Percentiles rank a stretch among this genome's conserved stretches.
Evolutionary conservation across 2,113 vertebrate genomes (phyloP).

Genomic region (Crotalus viridis): DNA sequence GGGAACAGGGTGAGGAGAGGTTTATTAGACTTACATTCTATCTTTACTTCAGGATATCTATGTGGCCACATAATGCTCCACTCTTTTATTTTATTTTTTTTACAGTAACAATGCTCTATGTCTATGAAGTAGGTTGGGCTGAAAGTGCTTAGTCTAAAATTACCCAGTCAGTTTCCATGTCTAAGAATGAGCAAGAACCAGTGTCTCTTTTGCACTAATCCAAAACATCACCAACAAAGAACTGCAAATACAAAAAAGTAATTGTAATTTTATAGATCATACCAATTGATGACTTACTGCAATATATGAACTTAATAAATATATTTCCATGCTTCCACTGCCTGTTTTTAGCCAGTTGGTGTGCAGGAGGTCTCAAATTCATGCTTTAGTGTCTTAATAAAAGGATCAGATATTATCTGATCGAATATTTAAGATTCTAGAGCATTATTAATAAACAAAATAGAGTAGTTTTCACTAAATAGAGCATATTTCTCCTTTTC

Average conservation of each 20-base stretch:
- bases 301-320: neutral
- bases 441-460: neutral
- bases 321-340: neutral
- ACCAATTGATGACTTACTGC: neutral
- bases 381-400: neutral
- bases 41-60: neutral
- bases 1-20: neutral
- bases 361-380: neutral
- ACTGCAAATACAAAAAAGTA: neutral
- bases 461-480: neutral
- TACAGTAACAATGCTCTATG: neutral
- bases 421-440: neutral
- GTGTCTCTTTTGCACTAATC: neutral
- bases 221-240: neutral
- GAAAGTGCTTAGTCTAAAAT: neutral
- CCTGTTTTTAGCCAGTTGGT: neutral
- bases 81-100: neutral
- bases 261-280: neutral
- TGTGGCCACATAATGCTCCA: neutral
- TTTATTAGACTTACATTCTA: neutral
- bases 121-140: neutral
- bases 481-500: neutral
- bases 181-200: neutral
- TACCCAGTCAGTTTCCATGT: neutral
- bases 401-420: neutral